Evolutionary conservation across 23 tunicate species (phyloP).

Genomic region (Halocynthia aurantium): DNA sequence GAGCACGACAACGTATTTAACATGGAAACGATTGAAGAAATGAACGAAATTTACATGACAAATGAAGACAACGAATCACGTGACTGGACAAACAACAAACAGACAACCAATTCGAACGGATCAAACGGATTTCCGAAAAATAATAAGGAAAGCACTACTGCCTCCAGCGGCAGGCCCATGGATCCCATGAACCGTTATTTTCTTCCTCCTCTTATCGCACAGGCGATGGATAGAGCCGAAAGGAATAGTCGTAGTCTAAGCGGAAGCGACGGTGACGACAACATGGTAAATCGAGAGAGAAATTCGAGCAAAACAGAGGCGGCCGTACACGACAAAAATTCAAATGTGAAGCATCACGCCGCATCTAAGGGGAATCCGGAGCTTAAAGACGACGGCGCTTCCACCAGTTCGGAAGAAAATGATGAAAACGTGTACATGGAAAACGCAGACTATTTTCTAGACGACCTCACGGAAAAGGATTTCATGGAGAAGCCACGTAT

Average conservation of each 20-base stretch:
- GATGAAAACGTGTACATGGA: constrained; percentile 7
- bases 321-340: not conserved
- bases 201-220: not conserved
- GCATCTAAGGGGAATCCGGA: not conserved
- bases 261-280: not conserved
- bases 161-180: not conserved
- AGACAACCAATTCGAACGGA: not conserved
- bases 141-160: not conserved
- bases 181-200: not conserved
- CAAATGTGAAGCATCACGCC: not conserved
- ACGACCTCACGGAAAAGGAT: not conserved
- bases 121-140: not conserved
- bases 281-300: not conserved
- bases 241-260: not conserved
- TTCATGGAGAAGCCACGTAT: not conserved
- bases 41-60: not conserved
- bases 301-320: too few relatives aligned
- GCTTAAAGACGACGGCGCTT: not conserved
- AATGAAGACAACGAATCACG: not conserved
- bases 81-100: not conserved
- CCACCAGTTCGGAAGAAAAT: constrained; percentile 1
- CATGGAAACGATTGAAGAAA: not conserved
- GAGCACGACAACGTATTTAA: not conserved
- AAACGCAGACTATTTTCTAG: constrained; percentile 4
- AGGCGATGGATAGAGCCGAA: not conserved